phyloP scores from a whole-genome alignment of 2,113 vertebrate species.

The Anoplopoma fimbria region DNA sequence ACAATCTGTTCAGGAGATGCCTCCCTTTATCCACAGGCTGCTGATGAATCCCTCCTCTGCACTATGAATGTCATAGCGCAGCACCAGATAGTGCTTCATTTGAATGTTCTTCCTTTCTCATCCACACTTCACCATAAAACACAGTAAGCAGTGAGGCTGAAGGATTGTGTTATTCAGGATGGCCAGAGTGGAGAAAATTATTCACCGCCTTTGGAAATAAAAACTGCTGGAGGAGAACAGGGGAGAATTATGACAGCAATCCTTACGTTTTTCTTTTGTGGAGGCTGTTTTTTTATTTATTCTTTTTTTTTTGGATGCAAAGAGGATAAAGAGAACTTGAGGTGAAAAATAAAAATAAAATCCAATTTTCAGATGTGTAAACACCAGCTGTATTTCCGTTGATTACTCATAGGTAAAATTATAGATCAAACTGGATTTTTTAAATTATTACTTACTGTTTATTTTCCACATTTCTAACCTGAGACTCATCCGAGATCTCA shows the following conservation, averaged over 20 bases:
- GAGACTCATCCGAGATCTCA: constrained; percentile 6
- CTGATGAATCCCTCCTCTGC: constrained; percentile 54
- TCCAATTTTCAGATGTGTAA: constrained; percentile 57
- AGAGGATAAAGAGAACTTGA: constrained; percentile 68
- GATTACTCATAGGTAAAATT: constrained; percentile 59
- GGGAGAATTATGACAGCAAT: constrained; percentile 79
- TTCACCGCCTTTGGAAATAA: constrained; percentile 75
- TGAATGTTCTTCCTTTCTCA: constrained; percentile 73
- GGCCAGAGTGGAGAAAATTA: constrained; percentile 74
- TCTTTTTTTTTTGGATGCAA: constrained; percentile 57
- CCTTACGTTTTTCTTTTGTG: constrained; percentile 74
- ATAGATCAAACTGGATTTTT: constrained; percentile 48
- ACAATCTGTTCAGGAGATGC: constrained; percentile 23
- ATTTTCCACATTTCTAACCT: constrained; percentile 10
- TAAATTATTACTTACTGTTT: constrained; percentile 39
- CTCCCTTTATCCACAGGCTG: background rate
- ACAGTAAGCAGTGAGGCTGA: constrained; percentile 74
- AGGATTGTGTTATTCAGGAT: constrained; percentile 76
- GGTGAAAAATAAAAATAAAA: constrained; percentile 66
- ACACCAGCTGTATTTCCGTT: constrained; percentile 62
- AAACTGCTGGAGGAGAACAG: constrained; percentile 78
- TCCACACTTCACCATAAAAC: constrained; percentile 69
- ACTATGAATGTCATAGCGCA: constrained; percentile 36
- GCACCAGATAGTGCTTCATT: constrained; percentile 68
- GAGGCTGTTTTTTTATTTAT: constrained; percentile 41